Evolutionary conservation across 2,113 vertebrate species (phyloP).

Genomic region (Nematolebias whitei): DNA sequence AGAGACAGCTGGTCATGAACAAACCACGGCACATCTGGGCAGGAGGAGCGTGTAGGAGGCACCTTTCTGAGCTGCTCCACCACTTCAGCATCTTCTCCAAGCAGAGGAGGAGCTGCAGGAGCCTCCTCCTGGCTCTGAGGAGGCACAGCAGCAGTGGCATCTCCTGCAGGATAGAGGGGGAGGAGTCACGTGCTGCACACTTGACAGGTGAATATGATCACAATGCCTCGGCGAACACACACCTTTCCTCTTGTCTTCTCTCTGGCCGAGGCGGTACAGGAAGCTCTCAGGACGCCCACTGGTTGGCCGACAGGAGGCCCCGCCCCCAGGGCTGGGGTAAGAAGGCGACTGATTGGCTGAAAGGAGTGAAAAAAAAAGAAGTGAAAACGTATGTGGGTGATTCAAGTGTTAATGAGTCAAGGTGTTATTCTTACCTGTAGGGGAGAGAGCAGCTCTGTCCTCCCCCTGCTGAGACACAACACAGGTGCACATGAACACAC

Average conservation of each 20-base stretch:
- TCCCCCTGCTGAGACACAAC: constrained; percentile 81
- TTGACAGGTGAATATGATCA: background rate
- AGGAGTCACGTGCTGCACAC: background rate
- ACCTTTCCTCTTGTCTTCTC: constrained; percentile 90
- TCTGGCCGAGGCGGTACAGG: constrained; percentile 87
- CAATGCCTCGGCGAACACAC: background rate
- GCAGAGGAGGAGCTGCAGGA: constrained; percentile 43
- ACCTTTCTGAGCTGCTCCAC: constrained; percentile 94
- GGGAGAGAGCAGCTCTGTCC: constrained; percentile 82
- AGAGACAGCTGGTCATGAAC: background rate
- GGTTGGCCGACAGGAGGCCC: constrained; percentile 78
- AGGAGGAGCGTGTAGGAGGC: background rate
- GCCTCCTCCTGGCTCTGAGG: constrained; percentile 39
- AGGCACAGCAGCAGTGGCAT: background rate
- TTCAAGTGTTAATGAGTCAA: rapidly evolving
- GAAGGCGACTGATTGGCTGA: constrained; percentile 87
- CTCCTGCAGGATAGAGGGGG: constrained; percentile 33
- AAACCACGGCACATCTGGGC: background rate
- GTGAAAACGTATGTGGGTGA: background rate
- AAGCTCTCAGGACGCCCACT: constrained; percentile 89
- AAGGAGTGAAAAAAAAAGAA: background rate
- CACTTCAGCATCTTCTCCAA: constrained; percentile 75
- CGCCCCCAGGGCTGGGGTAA: constrained; percentile 80
- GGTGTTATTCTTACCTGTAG: constrained; percentile 81
- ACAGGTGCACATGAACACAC: constrained; percentile 16